Evolutionary conservation across 2,888 invertebrate species (phyloP), one percentile per base, ranked within the genome.

Genomic region (Euclidia mi): DNA sequence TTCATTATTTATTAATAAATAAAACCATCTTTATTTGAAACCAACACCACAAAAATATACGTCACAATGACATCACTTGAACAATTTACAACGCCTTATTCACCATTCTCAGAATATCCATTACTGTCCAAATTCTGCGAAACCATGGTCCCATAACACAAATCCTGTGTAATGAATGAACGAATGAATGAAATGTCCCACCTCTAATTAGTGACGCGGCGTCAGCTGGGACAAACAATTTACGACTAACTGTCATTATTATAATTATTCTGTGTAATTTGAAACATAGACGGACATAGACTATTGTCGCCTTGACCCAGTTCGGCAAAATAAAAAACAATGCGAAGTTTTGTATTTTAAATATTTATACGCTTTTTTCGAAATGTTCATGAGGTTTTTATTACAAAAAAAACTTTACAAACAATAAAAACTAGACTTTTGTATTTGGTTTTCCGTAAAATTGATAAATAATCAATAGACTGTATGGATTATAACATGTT

Each of bases 301-400:
- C n/a, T 53, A 2, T 1, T 3, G 4, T 55, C 17, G 25, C 79
- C 79, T 73, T 79, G 79, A 64, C 63, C 75, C 7, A 72, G 14
- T 64, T 76, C 37, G 73, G 79, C 73, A 71, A 65, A 50, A 7
- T 25, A 6, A 29, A 46, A 17, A 9, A 9, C 52, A 25, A 17
- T 51, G 63, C 72, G 68, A 63, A 57, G 38, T 34, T 32, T 34
- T 15, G 3, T 12, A 4, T 2, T 6, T 3, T 14, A 35, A 34
- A 15, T 12, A 9, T 12, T 35, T 35, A 12, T 35, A 25, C 20
- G 10, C 10, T 11, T 31, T 31, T n/a, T n/a, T 31, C 1, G n/a
- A 35, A 35, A 35, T 15, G 35, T 10, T 35, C 35, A 17, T 10
- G 14, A 35, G 17, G 4, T 17, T 35, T 35, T 35, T 34, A 2